phyloP scores from a whole-genome alignment of 2,113 vertebrate genomes.

The Genyomyrus donnyi region DNA sequence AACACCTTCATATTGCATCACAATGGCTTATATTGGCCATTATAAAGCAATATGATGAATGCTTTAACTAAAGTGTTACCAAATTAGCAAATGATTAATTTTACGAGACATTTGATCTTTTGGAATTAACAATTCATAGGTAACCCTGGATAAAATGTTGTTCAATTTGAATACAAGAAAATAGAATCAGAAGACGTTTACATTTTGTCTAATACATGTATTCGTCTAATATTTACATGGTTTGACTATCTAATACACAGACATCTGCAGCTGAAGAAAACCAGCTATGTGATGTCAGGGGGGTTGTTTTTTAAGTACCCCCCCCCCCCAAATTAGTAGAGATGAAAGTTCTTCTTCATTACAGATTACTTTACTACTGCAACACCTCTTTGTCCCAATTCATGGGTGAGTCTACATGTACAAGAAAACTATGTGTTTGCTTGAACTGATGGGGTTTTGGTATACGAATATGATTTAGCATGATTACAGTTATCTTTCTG shows the following conservation, averaged over 20 bases:
- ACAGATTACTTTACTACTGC: not conserved
- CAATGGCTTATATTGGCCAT: too few species aligned
- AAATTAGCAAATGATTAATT: not conserved
- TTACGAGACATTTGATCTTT: not conserved
- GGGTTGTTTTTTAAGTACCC: not conserved
- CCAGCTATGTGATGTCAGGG: not conserved
- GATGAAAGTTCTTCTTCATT: not conserved
- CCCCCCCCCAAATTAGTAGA: not conserved
- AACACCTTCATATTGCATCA: too few species aligned
- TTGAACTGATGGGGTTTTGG: not conserved
- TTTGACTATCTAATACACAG: not conserved
- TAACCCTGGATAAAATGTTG: not conserved
- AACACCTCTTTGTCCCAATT: not conserved
- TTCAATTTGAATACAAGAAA: not conserved
- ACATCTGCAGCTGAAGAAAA: not conserved
- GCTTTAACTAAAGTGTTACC: too few species aligned
- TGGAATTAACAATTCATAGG: not conserved
- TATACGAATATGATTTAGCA: not conserved
- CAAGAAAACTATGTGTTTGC: not conserved
- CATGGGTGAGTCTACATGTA: not conserved
- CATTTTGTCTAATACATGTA: not conserved
- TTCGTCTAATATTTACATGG: not conserved
- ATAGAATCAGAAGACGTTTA: not conserved
- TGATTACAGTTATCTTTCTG: not conserved
- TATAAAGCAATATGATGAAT: too few species aligned